Conservation (phyloP, 1,140 invertebrate species). For the Drosophila watanabei region DNA sequence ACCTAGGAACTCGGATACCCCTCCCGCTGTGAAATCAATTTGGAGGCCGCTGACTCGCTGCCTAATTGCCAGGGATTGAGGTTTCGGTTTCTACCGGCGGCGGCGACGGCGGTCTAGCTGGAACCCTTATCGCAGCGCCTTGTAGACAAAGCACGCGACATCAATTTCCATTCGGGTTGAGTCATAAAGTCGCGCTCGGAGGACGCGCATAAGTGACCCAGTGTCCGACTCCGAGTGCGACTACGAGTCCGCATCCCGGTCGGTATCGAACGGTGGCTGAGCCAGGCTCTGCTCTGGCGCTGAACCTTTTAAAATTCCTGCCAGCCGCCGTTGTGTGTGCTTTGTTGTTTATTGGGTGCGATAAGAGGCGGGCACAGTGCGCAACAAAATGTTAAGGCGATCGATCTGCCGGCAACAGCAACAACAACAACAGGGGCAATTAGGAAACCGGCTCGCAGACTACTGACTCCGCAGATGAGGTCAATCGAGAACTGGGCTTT, state of each 20-base stretch:
- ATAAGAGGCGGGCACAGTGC: slow-evolving; percentile 72
- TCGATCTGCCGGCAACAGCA: slow-evolving; percentile 27
- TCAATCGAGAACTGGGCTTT: slow-evolving; percentile 42
- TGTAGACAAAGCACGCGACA: slow-evolving; percentile 78
- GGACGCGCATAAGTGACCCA: slow-evolving; percentile 77
- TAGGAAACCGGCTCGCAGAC: slow-evolving; percentile 64
- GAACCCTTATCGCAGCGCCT: slow-evolving; percentile 65
- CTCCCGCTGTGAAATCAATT: slow-evolving; percentile 84
- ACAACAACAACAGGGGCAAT: slow-evolving; percentile 35
- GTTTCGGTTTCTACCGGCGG: slow-evolving; percentile 15
- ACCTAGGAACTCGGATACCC: neutral
- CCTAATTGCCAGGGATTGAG: slow-evolving; percentile 67
- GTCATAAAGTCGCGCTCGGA: slow-evolving; percentile 76
- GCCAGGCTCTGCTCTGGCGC: slow-evolving; percentile 64
- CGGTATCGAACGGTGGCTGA: slow-evolving; percentile 15
- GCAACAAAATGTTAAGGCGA: slow-evolving; percentile 69
- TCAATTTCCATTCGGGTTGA: slow-evolving; percentile 74
- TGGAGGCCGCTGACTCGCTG: slow-evolving; percentile 64
- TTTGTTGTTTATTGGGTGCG: slow-evolving; percentile 81
- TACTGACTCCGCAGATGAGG: slow-evolving; percentile 40
- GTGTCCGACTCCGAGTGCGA: slow-evolving; percentile 46
- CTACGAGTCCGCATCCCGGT: slow-evolving; percentile 9
- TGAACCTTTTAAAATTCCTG: slow-evolving; percentile 85
- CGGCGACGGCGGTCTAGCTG: slow-evolving; percentile 28
- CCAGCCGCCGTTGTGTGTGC: slow-evolving; percentile 70